These are phyloP conservation scores for Oscheius myriophilus DNA, from an alignment of 2,888 invertebrate genomes.

Conservation along the genomic window DNA sequence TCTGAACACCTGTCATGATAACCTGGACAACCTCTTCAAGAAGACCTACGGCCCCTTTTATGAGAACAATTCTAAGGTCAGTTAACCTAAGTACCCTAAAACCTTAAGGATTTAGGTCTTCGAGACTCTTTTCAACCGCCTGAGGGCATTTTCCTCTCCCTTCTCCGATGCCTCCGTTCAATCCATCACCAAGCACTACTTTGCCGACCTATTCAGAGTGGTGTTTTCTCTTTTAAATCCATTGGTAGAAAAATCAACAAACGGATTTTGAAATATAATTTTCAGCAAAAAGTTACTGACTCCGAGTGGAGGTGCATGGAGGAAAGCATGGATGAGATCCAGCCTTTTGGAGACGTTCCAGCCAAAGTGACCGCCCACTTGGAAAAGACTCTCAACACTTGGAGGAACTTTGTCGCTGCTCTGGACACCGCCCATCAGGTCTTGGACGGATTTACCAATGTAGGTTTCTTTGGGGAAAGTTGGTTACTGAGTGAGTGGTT, in stretches of 20 bases:
- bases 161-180: slow-evolving; percentile 22
- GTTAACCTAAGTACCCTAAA: neutral
- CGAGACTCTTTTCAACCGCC: slow-evolving; percentile 26
- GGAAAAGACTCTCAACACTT: slow-evolving; percentile 91
- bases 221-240: slow-evolving; percentile 56
- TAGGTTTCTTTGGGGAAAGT: too few relatives aligned
- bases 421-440: slow-evolving; percentile 84
- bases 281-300: slow-evolving; percentile 70
- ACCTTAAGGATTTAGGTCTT: slow-evolving; percentile 15
- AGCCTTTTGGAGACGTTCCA: slow-evolving; percentile 94
- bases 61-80: slow-evolving; percentile 45
- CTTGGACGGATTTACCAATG: slow-evolving; percentile 71
- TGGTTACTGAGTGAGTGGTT: too few relatives aligned
- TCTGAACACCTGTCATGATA: slow-evolving; percentile 23
- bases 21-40: slow-evolving; percentile 50
- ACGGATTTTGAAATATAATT: neutral
- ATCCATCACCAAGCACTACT: slow-evolving; percentile 37
- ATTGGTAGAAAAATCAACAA: slow-evolving; percentile 41
- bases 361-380: slow-evolving; percentile 85
- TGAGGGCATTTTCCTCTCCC: slow-evolving; percentile 26
- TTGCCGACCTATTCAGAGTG: slow-evolving; percentile 45
- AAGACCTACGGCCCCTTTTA: slow-evolving; percentile 59
- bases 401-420: slow-evolving; percentile 90
- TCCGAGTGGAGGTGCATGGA: slow-evolving; percentile 85
- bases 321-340: slow-evolving; percentile 89